Base-by-base conservation (phyloP, 2,113 vertebrate species). In the Rhinolophus sinicus region DNA sequence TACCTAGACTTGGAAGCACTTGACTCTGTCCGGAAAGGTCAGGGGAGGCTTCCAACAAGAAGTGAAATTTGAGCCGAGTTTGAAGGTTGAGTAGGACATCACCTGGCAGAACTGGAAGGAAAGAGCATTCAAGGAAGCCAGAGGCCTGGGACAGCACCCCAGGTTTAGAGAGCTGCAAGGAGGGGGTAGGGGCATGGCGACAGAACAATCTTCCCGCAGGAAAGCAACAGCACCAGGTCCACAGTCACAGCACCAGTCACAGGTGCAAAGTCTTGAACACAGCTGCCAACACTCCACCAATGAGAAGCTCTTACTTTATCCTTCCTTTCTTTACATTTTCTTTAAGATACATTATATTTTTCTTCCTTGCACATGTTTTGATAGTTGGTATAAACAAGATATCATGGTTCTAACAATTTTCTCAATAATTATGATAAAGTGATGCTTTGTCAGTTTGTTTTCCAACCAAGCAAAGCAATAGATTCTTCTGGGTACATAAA, bases 41-140 rank as follows among this genome's bases (percentile, higher is more conserved):
- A 90, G 35, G 30, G 12, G 35, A 96, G 81, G 60, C 28, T 88
- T 67, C 40, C 72, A 13, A 10, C 54, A 85, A 9, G 35, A 72
- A 13, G 33, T 18, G 91, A 96, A 95, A 95, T 21, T 5, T 24
- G 82, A 97, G 93, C 62, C 2, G 19, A 72, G 56, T 19, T 11
- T 86, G 91, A 94, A 94, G 73, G 35, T 60, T 82, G 88, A 82
- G 60, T 30, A 86, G 62, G 76, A 96, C 60, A 30, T 96, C 87
- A 97, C 84, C 81, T 88, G 81, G 81, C 85, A 95, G 50, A 73
- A 73, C 56, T 65, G 60, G 72, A 95, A 87, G 50, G 88, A 93
- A 89, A 56, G 58, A 75, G 15, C 6, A 47, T 95, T 69, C 78
- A 72, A 85, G 65, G 83, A 94, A 88, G 65, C 58, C 52, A 44